A percentile compares a stretch with the other conserved stretches of the same genome.
phyloP scores from a whole-genome alignment of 2,888 invertebrate genomes.

The Lasius fuliginosus region DNA sequence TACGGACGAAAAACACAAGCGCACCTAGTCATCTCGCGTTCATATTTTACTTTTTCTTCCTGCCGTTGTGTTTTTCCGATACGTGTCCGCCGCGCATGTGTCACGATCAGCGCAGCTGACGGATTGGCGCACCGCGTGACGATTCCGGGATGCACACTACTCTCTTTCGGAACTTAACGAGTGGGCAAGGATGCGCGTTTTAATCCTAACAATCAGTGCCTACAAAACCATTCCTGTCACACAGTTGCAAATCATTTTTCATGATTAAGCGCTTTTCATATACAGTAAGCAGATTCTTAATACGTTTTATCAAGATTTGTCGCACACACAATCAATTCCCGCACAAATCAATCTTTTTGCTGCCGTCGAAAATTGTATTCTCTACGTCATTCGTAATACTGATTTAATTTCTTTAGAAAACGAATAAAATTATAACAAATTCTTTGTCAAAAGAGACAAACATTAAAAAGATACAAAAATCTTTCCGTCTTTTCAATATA shows the following conservation, averaged over 20 bases:
- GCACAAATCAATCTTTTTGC: background rate
- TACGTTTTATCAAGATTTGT: background rate
- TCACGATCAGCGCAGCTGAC: conserved; percentile 37
- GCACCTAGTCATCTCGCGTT: conserved; percentile 23
- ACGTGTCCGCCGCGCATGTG: conserved; percentile 26
- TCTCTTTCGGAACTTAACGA: conserved; percentile 26
- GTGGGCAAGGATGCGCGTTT: background rate
- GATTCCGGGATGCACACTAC: conserved; percentile 5
- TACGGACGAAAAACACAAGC: conserved; percentile 41
- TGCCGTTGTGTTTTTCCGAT: conserved; percentile 42
- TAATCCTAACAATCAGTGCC: background rate
- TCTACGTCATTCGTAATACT: background rate
- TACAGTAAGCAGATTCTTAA: background rate
- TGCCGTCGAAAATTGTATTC: background rate
- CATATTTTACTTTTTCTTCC: conserved; percentile 53
- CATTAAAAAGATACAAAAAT: background rate
- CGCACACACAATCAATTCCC: background rate
- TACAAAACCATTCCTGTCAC: background rate
- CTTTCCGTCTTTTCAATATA: background rate
- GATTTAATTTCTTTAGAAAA: background rate
- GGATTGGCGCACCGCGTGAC: conserved; percentile 32
- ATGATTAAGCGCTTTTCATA: background rate
- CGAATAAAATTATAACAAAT: background rate
- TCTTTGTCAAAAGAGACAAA: background rate
- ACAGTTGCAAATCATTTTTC: background rate